A percentile compares a stretch with the other conserved stretches of the same genome.
Evolutionary conservation across 2,888 invertebrate species (phyloP).

Genomic region (Busseola fusca): DNA sequence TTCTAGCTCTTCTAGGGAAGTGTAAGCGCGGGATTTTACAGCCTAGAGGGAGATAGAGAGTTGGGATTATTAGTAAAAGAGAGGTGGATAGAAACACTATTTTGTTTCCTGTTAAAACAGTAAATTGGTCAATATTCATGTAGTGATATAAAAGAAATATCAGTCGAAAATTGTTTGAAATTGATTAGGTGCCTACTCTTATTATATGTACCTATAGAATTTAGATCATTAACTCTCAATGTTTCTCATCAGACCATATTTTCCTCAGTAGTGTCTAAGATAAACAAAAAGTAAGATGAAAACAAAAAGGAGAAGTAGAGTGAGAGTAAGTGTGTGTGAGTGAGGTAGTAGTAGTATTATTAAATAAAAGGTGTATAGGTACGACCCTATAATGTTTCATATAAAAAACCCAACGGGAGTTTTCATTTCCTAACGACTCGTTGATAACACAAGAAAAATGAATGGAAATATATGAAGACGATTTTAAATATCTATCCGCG

Average conservation of each 20-base stretch:
- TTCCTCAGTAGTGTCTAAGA: neutral
- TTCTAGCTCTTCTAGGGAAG: slow-evolving; percentile 85
- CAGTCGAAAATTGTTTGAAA: too few relatives aligned
- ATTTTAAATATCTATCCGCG: too few relatives aligned
- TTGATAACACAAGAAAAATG: too few relatives aligned
- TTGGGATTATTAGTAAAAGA: neutral
- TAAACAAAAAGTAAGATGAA: neutral
- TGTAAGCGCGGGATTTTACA: slow-evolving; percentile 85
- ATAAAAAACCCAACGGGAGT: neutral
- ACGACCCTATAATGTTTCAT: neutral
- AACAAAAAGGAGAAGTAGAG: too few relatives aligned
- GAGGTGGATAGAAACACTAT: neutral
- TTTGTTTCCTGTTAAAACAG: neutral
- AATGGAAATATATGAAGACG: too few relatives aligned
- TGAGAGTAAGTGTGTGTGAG: too few relatives aligned
- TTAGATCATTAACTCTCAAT: neutral
- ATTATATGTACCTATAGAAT: neutral
- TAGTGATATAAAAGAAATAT: neutral
- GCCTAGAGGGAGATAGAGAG: slow-evolving; percentile 65
- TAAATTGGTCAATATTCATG: neutral
- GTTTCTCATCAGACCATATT: neutral
- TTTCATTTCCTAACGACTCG: neutral
- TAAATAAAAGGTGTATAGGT: neutral
- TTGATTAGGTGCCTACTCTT: too few relatives aligned
- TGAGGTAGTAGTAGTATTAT: neutral